Evolutionary conservation across 1,140 invertebrate species (phyloP), one percentile per base, ranked within the genome.

Genomic region (Drosophila athabasca): DNA sequence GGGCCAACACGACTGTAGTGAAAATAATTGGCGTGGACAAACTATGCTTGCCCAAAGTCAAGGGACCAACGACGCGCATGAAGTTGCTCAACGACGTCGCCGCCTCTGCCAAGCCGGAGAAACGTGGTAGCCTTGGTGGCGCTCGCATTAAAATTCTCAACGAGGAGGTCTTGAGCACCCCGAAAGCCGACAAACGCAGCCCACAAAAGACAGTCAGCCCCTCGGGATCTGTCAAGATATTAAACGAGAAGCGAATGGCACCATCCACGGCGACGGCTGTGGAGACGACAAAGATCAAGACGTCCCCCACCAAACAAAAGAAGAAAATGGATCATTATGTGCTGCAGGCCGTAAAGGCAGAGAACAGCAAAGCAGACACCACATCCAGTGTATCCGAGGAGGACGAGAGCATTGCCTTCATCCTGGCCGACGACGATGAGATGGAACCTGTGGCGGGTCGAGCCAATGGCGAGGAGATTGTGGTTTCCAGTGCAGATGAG

Each of bases 261-360:
- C 17, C 67, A 4, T 13, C 58, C 13, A 13, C 59, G 0, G 44
- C 54, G 0, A 58, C 52, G 17, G 44, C 68, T 1, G 48, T 76
- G 24, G 75, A 85, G 31, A 81, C 57, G n/a, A 44, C 50, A 26
- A 90, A 90, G 54, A 66, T 73, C 17, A 76, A 69, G 17, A 48
- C 81, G 11, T 57, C 61, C 7, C 53, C 77, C 6, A 74, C 49
- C 26, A 83, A 84, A 46, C 76, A 73, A 35, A 76, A 67, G 22
- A 79, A 79, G 35, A 77, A 88, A 29, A 90, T 79, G 82, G 90
- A 91, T 24, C 90, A 91, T 51, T 91, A 91, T 62, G 79, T 90
- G 8, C 62, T 91, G 17, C 83, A 91, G 41, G 79, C 85, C 2
- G 74, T 89, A 0, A 88, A 88, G 15, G 67, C 62, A 6, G 90